Conservation (phyloP, 2,113 vertebrate species). For the Dascyllus trimaculatus region DNA sequence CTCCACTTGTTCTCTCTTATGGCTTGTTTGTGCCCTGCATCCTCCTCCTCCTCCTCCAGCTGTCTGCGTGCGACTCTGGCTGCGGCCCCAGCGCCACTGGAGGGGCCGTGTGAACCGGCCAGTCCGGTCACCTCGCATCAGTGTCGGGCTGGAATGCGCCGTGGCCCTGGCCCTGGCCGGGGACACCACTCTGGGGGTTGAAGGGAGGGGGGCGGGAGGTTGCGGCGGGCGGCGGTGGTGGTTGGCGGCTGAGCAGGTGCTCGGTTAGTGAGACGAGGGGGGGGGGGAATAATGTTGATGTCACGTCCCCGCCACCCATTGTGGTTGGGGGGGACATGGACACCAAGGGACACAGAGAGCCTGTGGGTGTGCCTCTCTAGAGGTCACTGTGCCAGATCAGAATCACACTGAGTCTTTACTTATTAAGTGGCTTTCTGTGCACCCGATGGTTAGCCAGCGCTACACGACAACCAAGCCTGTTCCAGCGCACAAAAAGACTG, state of each 20-base stretch:
- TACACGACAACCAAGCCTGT: constrained; percentile 61
- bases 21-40: constrained; percentile 70
- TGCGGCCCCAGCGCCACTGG: constrained; percentile 63
- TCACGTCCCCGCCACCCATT: constrained; percentile 67
- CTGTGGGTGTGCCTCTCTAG: constrained; percentile 68
- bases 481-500: constrained; percentile 62
- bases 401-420: constrained; percentile 75
- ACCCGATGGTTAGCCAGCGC: constrained; percentile 51
- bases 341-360: constrained; percentile 71
- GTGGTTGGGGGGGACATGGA: constrained; percentile 66
- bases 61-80: constrained; percentile 61
- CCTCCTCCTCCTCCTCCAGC: constrained; percentile 62
- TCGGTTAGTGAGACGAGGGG: constrained; percentile 25
- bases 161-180: constrained; percentile 60
- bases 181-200: constrained; percentile 75
- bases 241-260: constrained; percentile 75
- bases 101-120: constrained; percentile 80
- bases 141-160: constrained; percentile 80
- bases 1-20: constrained; percentile 63
- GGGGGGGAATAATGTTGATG: constrained; percentile 71
- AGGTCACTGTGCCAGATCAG: constrained; percentile 79
- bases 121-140: constrained; percentile 85
- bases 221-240: neutral
- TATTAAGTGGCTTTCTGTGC: constrained; percentile 75
- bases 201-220: neutral